A percentile compares a stretch with the other conserved stretches of the same genome.
phyloP scores from a whole-genome alignment of 2,113 vertebrate genomes.

The Phoenicopterus ruber region DNA sequence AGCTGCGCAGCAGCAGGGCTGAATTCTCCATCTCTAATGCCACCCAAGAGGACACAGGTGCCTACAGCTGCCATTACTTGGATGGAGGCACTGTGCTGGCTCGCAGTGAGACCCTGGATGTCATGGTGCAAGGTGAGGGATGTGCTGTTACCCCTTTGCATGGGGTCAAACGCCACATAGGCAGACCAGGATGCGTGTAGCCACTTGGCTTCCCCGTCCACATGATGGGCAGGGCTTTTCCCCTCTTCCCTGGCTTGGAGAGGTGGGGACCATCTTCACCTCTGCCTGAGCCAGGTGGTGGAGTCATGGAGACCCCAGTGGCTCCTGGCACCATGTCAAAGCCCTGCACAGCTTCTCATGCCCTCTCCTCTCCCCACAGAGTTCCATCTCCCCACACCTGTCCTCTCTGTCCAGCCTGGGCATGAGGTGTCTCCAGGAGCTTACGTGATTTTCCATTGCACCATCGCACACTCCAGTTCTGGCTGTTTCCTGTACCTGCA shows the following conservation, averaged over 20 bases:
- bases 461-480: fast-evolving
- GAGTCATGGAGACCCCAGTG: neutral
- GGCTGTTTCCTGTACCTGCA: neutral
- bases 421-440: neutral
- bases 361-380: neutral
- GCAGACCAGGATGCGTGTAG: fast-evolving
- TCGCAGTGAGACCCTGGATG: neutral
- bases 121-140: neutral
- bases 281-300: neutral
- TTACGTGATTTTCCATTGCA: neutral
- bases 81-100: neutral
- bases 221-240: neutral
- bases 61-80: neutral
- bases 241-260: neutral
- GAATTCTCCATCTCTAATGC: slow-evolving; percentile 17
- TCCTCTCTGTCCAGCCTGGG: neutral
- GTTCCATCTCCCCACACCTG: neutral
- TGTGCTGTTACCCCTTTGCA: fast-evolving
- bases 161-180: fast-evolving
- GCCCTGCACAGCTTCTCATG: neutral
- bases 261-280: neutral
- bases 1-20: neutral
- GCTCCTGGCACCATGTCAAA: neutral
- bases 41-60: fast-evolving
- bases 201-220: neutral